Evolutionary conservation across 2,888 invertebrate species (phyloP), one percentile per base, ranked within the genome.

Genomic region (Anthrax anthrax): DNA sequence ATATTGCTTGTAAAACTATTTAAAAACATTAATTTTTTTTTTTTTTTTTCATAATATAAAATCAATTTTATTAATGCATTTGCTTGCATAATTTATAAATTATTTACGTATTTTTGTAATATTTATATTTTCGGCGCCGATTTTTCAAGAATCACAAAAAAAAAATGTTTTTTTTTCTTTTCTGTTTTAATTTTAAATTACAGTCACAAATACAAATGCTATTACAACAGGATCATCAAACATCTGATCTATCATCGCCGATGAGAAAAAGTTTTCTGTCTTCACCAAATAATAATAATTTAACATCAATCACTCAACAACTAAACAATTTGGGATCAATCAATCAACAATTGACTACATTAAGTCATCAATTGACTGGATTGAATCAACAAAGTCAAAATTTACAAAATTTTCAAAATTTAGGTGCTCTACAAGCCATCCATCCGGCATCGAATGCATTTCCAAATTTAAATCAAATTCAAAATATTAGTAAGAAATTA

Each of bases 321-420:
- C 62, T 66, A 45, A 67, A 59, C 55, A 67, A 60, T 54, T 53
- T 67, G 53, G 67, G 67, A 50, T 63, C 61, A 50, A 67, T 67
- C 50, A 67, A 67, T 54, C 67, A 67, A 51, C 67, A 68, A 52
- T 47, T 67, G 50, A 65, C 61, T 32, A 61, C 65, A 41, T 56
- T 67, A 37, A 67, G 65, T 46, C 63, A 67, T 34, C 67, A 67
- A 51, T 51, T 68, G 49, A 67, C 61, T 50, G 67, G 67, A 4
- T 59, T 67, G 41, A 68, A 68, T 56, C 67, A 68, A 51, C 67
- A 68, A 51, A 67, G 63, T 47, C 67, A 67, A 50, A 65, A 67
- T 55, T 56, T 67, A 44, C 67, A 67, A 51, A 65, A 67, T 49
- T 60, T 67, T 46, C 67, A 67, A 52, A 58, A 46, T 57, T 42